Evolutionary conservation across 2,113 vertebrate species (phyloP), one percentile per base, ranked within the genome.

Genomic region (Thomomys bottae): DNA sequence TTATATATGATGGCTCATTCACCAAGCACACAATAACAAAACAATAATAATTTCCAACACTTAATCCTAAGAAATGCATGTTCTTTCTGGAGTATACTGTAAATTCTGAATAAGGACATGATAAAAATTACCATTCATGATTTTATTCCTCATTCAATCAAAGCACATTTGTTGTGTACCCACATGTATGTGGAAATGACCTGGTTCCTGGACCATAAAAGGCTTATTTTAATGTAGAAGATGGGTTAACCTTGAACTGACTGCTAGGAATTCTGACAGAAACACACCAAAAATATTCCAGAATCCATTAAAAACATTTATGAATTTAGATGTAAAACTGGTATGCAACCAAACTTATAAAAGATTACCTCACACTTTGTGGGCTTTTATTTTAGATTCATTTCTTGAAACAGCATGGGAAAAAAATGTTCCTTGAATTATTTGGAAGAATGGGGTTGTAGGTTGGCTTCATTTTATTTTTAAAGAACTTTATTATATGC

Each of bases 231-330:
- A 64, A 57, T 1, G 6, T 17, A 4, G 11, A 64, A 80, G 63
- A 10, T 8, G 21, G 38, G 34, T n/a, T 30, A 66, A n/a, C 77
- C 9, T 72, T 67, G 34, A 20, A 63, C 14, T 76, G 54, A 28
- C 26, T 36, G 6, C 0, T 5, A 36, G 23, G 5, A 4, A 8
- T 3, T 70, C 0, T 21, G 24, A 42, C 8, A 77, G 5, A 59
- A 81, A 77, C 86, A 40, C 11, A 85, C 7, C 40, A 45, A 49
- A 49, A 36, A 36, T 21, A 26, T 18, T 30, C 23, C 8, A 24
- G 5, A 34, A 2, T 68, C 28, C 12, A 64, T 87, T 72, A 11
- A 61, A 84, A 93, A 42, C 2, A 84, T 3, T 0, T 9, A 81
- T 63, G 17, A 42, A 68, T 72, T 91, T 80, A 20, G 3, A 75